Base-by-base conservation (phyloP, 2,797 vertebrate genomes). In the Schizopygopsis pylzovi region DNA sequence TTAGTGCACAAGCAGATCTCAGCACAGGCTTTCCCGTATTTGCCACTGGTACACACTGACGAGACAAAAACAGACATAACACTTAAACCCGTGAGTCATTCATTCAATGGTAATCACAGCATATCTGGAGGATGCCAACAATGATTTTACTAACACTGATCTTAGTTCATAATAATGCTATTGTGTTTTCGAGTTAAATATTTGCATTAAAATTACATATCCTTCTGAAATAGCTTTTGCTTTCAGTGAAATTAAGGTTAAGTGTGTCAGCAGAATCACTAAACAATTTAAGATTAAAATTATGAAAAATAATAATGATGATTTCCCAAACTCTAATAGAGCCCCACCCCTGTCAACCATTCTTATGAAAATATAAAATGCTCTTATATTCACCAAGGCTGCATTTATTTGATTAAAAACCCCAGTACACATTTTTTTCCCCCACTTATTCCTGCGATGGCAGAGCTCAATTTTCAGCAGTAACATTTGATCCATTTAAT, bases 1-100 rank as follows among this genome's bases (percentile, higher is more conserved):
- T 99, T 99, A 25, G 97, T 97, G 92, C 98, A 99, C 90, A 95
- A 91, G 59, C 98, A 99, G 87, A 95, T 91, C 92, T 98, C 96
- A 0, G 93, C 92, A 56, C 98, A 99, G 88, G 94, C 94, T 91
- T 96, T 96, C 43, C 98, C 98, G 0, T 95, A 99, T 85, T 91
- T 96, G 85, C 97, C 97, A 47, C 96, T 97, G 52, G 97, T 93
- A 94, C 98, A 99, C 82, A 98, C 98, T 99, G 93, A 43, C 61
- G 70, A 81, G 67, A 87, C 54, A 87, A 43, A 85, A 43, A 90
- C 25, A 84, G 33, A 65, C 37, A 43, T 20, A 79, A 16, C 10
- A 67, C 1, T 49, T 72, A 13, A 85, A 72, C 45, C 12, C 2
- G 9, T 1, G 4, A 56, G 59, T 73, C 20, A 71, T 47, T 52